Evolutionary conservation across 2,113 vertebrate species (phyloP), one percentile per base, ranked within the genome.

Genomic region (Agapornis roseicollis): DNA sequence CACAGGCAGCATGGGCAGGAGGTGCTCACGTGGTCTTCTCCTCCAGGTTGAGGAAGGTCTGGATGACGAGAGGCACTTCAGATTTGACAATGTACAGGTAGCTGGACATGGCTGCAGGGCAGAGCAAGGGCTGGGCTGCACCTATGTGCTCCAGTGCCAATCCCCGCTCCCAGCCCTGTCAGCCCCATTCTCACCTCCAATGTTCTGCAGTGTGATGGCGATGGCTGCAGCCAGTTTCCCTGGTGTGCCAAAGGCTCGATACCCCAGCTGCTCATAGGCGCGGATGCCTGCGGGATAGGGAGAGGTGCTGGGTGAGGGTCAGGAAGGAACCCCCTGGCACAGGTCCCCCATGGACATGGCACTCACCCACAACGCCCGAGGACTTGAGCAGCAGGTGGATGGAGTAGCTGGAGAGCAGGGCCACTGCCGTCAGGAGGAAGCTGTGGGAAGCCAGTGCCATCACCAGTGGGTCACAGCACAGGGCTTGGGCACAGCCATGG

Each of bases 71-170:
- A 23, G 99, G 99, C 82, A 99, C 98, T 98, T 99, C 99, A 0
- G 99, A 99, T 94, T 99, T 99, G 50, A 99, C 98, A 16, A 99
- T 99, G 97, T 99, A 99, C 95, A 99, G 97, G 98, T 99, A 99
- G 97, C 99, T 99, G 98, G 99, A 99, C 99, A 99, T 99, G 63
- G 99, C 99, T 99, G 97, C 1, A n/a, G 94, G 79, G 46, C 76
- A 55, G 91, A 94, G 37, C 25, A 0, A 0, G 81, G 31, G 47
- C 27, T 2, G 1, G 13, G 58, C 53, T 90, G 68, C 2, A 1
- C 18, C 10, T 2, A 10, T 1, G 11, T 52, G 53, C 65, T 78
- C 73, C 8, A 8, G 27, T 29, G 16, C 42, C 2, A 1, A 24
- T 4, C 49, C 37, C 4, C 15, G 3, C 22, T 15, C 39, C 53